Conservation (phyloP, 2,113 vertebrate species). For the Syrmaticus mikado region DNA sequence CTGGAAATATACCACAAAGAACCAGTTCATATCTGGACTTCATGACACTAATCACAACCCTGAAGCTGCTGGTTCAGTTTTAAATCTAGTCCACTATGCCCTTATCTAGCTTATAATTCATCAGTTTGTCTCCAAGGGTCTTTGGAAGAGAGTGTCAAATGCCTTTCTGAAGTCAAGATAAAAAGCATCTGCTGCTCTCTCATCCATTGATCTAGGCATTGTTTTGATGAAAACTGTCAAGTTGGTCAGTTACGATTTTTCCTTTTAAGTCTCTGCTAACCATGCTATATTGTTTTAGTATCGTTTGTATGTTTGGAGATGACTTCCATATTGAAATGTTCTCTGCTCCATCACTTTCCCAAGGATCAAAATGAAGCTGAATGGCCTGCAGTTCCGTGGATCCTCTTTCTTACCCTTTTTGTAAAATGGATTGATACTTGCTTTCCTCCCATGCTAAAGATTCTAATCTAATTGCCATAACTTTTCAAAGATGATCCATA, state of each 20-base stretch:
- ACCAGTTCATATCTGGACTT: neutral
- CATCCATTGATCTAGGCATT: neutral
- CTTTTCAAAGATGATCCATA: neutral
- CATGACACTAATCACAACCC: neutral
- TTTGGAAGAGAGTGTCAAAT: neutral
- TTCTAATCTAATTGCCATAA: neutral
- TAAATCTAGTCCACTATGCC: neutral
- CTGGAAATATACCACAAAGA: neutral
- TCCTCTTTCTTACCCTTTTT: neutral
- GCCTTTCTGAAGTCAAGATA: neutral
- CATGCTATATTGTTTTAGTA: neutral
- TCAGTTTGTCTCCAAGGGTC: neutral
- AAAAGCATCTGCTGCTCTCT: neutral
- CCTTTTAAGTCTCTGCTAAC: neutral
- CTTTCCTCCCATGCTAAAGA: neutral
- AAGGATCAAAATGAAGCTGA: neutral
- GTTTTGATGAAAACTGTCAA: neutral
- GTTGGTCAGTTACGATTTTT: neutral
- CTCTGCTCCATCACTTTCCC: neutral
- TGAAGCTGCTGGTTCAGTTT: neutral
- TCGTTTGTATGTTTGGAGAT: neutral
- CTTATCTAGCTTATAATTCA: neutral
- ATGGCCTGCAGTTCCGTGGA: neutral
- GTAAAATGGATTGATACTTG: neutral
- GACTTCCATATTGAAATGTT: neutral